A percentile compares a stretch with the other conserved stretches of the same genome.
phyloP scores from a whole-genome alignment of 2,888 invertebrate genomes.

The Hyppa rectilinea region DNA sequence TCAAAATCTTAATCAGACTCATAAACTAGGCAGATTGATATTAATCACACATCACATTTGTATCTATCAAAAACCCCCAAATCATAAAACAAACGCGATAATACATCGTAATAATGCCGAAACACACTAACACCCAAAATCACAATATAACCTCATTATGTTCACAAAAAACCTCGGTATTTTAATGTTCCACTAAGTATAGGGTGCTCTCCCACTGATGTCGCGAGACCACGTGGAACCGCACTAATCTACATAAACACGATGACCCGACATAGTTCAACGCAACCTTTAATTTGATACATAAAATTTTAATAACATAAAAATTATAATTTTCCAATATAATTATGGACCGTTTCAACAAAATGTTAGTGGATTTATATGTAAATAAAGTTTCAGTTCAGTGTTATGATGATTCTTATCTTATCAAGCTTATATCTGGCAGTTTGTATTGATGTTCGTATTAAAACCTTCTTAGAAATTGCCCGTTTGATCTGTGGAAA shows the following conservation, averaged over 20 bases:
- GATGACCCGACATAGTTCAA: conserved; percentile 62
- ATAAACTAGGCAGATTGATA: too few relatives aligned
- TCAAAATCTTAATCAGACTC: not conserved
- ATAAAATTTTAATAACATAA: conserved; percentile 57
- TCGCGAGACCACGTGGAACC: conserved; percentile 54
- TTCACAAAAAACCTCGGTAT: conserved; percentile 51
- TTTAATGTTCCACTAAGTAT: conserved; percentile 66
- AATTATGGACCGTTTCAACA: conserved; percentile 58
- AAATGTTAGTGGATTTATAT: conserved; percentile 59
- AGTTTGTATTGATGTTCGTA: conserved; percentile 39
- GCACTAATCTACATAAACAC: conserved; percentile 52
- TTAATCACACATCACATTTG: too few relatives aligned
- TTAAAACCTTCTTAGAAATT: conserved; percentile 54
- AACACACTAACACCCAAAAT: conserved; percentile 43
- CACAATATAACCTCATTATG: conserved; percentile 38
- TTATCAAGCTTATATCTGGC: conserved; percentile 43
- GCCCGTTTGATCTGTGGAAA: conserved; percentile 16
- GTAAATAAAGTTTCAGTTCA: conserved; percentile 51
- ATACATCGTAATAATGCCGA: conserved; percentile 27
- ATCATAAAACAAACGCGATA: conserved; percentile 45
- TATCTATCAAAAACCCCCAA: not conserved
- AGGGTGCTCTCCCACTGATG: conserved; percentile 61
- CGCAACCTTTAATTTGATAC: conserved; percentile 60
- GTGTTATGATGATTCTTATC: conserved; percentile 53
- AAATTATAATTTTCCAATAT: conserved; percentile 56